Evolutionary conservation across 1,140 invertebrate genomes (phyloP), one percentile per base, ranked within the genome.

Genomic region (Drosophila busckii): DNA sequence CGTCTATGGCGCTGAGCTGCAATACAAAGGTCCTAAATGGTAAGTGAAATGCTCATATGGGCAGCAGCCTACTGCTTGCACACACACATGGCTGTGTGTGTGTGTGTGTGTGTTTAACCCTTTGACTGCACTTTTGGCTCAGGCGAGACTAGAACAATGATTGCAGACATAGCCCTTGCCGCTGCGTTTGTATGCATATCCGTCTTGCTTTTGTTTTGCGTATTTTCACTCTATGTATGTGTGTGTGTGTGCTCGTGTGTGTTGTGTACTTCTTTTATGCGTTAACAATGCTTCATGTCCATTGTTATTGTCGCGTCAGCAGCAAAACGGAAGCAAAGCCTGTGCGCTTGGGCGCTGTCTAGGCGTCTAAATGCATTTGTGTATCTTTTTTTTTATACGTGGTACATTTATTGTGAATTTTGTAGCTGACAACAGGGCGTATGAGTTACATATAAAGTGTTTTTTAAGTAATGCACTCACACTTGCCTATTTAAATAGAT

Each of bases 111-210:
- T 67, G 66, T 62, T 68, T 82, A 84, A 83, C 70, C 55, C 78
- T 70, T 83, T 82, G 66, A 56, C 76, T 83, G 76, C 78, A 76
- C 58, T 70, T 83, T 78, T 70, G 70, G 62, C 53, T 66, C 65
- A 58, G 45, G 34, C 60, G 25, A 40, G 26, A n/a, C n/a, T n/a
- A n/a, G n/a, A n/a, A n/a, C n/a, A n/a, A n/a, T n/a, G n/a, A n/a
- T n/a, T n/a, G 53, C 53, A 45, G 54, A 64, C 56, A 66, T 65
- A 58, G 62, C 56, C 69, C 64, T 56, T 73, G 63, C 75, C 64
- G 66, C 64, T n/a, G 70, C 76, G 70, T 69, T 76, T 82, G 70
- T 83, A n/a, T 70, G 76, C 66, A 83, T 70, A 70, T 83, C 70
- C 70, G 54, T 29, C 76, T 60, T 55, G 16, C 50, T 58, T 32